These are phyloP conservation scores for Chrysotoxum bicinctum DNA, from an alignment of 2,888 invertebrate genomes.

Conservation along the genomic window DNA sequence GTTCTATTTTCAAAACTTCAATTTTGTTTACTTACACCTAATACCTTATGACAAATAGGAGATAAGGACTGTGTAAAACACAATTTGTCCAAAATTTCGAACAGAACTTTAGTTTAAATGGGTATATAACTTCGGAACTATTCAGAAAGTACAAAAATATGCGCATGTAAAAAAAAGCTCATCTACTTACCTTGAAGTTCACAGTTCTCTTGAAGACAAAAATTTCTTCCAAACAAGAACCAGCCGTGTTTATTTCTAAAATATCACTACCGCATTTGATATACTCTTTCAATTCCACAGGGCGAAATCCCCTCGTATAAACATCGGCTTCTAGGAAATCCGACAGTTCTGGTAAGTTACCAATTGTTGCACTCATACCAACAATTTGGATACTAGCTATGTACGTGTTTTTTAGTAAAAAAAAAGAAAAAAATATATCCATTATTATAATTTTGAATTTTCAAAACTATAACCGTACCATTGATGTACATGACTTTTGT, in stretches of 20 bases:
- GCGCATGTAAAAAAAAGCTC: neutral
- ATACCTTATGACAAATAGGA: too few relatives aligned
- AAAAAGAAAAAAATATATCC: neutral
- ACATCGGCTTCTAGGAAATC: constrained; percentile 91
- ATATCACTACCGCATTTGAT: constrained; percentile 87
- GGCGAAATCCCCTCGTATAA: constrained; percentile 93
- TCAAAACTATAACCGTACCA: constrained; percentile 81
- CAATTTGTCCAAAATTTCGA: too few relatives aligned
- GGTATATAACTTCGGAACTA: too few relatives aligned
- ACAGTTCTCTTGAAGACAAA: constrained; percentile 83
- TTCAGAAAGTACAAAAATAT: too few relatives aligned
- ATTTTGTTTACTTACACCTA: too few relatives aligned
- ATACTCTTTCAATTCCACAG: constrained; percentile 92
- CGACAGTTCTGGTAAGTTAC: constrained; percentile 92
- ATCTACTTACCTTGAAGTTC: constrained; percentile 80
- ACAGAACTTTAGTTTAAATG: too few relatives aligned
- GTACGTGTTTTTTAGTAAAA: neutral
- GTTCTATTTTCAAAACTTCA: too few relatives aligned
- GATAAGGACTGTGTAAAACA: too few relatives aligned
- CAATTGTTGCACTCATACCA: constrained; percentile 98
- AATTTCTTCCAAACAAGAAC: constrained; percentile 82
- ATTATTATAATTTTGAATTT: neutral
- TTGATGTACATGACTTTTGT: constrained; percentile 89
- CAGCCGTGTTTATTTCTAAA: constrained; percentile 83
- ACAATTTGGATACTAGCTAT: constrained; percentile 90